Evolutionary conservation across 1,140 invertebrate genomes (phyloP).

Genomic region (Lepidurus packardi): DNA sequence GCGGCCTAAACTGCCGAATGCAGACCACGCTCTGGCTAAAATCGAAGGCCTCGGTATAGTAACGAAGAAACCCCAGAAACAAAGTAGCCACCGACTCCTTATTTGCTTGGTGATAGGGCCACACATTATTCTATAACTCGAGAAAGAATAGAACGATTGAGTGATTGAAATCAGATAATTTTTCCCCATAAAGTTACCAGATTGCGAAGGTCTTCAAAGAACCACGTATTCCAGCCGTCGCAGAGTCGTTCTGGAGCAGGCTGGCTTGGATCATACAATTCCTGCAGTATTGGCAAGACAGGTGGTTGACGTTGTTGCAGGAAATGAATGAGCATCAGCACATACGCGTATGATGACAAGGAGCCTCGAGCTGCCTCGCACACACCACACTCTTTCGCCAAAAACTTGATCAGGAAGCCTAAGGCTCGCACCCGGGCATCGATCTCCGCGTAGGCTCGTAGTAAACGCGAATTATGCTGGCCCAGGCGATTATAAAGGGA

Average conservation of each 20-base stretch:
- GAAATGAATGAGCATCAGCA: conserved; percentile 57
- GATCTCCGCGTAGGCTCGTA: conserved; percentile 51
- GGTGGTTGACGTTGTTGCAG: conserved; percentile 55
- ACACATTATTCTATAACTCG: conserved; percentile 47
- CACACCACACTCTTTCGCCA: conserved; percentile 58
- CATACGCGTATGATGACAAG: conserved; percentile 60
- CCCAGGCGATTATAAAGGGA: conserved; percentile 57
- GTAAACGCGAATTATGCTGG: conserved; percentile 53
- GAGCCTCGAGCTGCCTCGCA: conserved; percentile 58
- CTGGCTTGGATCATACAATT: conserved; percentile 43
- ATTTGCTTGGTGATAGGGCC: conserved; percentile 49
- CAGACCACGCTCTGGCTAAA: conserved; percentile 52
- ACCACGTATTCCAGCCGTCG: conserved; percentile 52
- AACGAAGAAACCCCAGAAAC: conserved; percentile 53
- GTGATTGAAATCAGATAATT: conserved; percentile 29
- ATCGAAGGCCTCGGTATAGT: conserved; percentile 55
- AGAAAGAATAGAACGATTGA: conserved; percentile 40
- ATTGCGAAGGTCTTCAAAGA: conserved; percentile 41
- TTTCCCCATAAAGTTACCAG: conserved; percentile 27
- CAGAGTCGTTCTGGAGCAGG: conserved; percentile 41
- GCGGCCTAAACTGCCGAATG: conserved; percentile 48
- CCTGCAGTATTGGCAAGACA: conserved; percentile 58
- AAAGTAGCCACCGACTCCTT: conserved; percentile 49
- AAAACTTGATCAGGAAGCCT: conserved; percentile 54
- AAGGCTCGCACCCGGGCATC: conserved; percentile 52